A percentile compares a stretch with the other conserved stretches of the same genome.
phyloP scores from a whole-genome alignment of 2,888 invertebrate species.

The Ephialtes manifestator region DNA sequence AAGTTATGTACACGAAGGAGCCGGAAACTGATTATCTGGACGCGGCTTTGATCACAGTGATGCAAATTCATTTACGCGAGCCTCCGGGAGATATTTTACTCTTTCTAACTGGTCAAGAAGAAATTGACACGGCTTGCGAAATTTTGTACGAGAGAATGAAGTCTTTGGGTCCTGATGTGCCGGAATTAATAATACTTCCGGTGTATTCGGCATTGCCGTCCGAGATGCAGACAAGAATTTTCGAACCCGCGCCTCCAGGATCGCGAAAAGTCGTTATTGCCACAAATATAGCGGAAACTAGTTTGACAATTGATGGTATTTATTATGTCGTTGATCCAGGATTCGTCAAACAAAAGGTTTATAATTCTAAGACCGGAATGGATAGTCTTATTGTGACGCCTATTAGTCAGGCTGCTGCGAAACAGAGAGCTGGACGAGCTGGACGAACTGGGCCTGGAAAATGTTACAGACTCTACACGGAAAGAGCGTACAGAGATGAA shows the following conservation, averaged over 20 bases:
- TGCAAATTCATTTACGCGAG: slow-evolving; percentile 99
- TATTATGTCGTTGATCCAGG: slow-evolving; percentile 99
- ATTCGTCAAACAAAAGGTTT: slow-evolving; percentile 99
- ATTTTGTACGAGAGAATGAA: slow-evolving; percentile 99
- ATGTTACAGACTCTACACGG: slow-evolving; percentile 98
- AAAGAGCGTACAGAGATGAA: slow-evolving; percentile 99
- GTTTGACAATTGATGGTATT: slow-evolving; percentile 99
- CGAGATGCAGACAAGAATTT: slow-evolving; percentile 99
- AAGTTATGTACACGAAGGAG: slow-evolving; percentile 98
- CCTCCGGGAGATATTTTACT: slow-evolving; percentile 97
- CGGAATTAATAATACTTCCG: slow-evolving; percentile 98
- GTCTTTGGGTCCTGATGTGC: slow-evolving; percentile 98
- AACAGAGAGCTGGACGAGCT: slow-evolving; percentile 96
- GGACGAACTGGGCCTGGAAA: slow-evolving; percentile 99
- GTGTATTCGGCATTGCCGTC: slow-evolving; percentile 99
- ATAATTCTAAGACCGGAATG: slow-evolving; percentile 99
- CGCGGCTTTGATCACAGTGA: slow-evolving; percentile 98
- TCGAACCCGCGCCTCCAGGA: slow-evolving; percentile 99
- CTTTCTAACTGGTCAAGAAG: slow-evolving; percentile 99
- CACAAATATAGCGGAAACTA: slow-evolving; percentile 99
- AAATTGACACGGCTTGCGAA: slow-evolving; percentile 99
- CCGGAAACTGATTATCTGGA: slow-evolving; percentile 99
- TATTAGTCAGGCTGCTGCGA: slow-evolving; percentile 99
- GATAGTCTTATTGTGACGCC: slow-evolving; percentile 99
- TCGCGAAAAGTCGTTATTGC: slow-evolving; percentile 99